These are phyloP conservation scores for Drosophila leonis DNA, from an alignment of 2,888 invertebrate genomes.

Conservation along the genomic window DNA sequence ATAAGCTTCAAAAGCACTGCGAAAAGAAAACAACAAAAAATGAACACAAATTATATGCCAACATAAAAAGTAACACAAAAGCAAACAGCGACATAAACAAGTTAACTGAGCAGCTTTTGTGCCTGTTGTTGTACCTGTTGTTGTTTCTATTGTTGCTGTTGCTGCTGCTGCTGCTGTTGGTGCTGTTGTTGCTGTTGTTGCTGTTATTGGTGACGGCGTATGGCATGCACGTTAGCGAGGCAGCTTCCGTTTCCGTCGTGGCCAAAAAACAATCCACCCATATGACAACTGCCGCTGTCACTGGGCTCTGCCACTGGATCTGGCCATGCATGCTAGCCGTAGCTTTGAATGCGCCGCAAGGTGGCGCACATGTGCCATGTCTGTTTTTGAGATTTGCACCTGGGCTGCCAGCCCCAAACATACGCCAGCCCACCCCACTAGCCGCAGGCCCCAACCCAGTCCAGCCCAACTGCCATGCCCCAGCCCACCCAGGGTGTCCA, in stretches of 20 bases:
- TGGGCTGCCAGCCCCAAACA: constrained; percentile 21
- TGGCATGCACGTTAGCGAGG: constrained; percentile 65
- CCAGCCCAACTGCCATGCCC: neutral
- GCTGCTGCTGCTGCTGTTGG: constrained; percentile 17
- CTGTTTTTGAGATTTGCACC: constrained; percentile 67
- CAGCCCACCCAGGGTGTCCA: constrained; percentile 15
- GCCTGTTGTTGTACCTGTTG: constrained; percentile 21
- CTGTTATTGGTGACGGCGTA: constrained; percentile 36
- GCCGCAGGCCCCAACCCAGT: constrained; percentile 22
- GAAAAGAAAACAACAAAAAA: constrained; percentile 13
- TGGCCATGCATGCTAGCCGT: constrained; percentile 48
- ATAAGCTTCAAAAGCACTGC: constrained; percentile 16
- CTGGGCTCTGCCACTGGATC: constrained; percentile 28
- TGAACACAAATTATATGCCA: constrained; percentile 57
- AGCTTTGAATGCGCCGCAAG: constrained; percentile 66
- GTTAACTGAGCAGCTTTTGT: constrained; percentile 63
- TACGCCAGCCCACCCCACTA: constrained; percentile 1
- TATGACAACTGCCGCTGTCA: constrained; percentile 66
- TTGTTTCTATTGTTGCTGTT: constrained; percentile 2
- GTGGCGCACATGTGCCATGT: constrained; percentile 65
- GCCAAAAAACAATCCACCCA: constrained; percentile 74
- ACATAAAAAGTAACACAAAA: constrained; percentile 69
- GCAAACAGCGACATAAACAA: constrained; percentile 72
- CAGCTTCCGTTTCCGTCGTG: constrained; percentile 75
- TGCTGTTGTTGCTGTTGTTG: constrained; percentile 21